Evolutionary conservation across 2,113 vertebrate genomes (phyloP).

Genomic region (Emydura subglobosa): DNA sequence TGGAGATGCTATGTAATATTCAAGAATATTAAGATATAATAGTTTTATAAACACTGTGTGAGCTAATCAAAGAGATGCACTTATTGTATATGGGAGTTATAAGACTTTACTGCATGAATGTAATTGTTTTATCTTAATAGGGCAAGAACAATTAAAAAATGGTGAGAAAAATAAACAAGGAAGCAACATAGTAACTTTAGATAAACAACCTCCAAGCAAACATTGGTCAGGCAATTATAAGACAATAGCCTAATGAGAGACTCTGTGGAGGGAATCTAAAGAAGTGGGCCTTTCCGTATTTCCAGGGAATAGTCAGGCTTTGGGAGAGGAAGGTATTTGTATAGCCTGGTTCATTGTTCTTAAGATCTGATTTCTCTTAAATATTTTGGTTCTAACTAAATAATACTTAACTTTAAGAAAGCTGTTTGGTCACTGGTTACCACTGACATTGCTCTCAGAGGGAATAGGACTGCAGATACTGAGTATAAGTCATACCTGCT

Average conservation of each 20-base stretch:
- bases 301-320: neutral
- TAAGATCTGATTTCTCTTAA: neutral
- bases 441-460: neutral
- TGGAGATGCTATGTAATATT: neutral
- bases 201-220: neutral
- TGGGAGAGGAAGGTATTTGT: neutral
- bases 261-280: neutral
- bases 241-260: neutral
- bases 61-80: neutral
- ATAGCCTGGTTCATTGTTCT: neutral
- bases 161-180: no score
- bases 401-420: neutral
- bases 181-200: neutral
- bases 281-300: neutral
- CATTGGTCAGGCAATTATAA: neutral
- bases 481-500: neutral
- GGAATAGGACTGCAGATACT: neutral
- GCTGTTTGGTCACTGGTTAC: neutral
- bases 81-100: no score
- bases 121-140: neutral
- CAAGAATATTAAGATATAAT: neutral
- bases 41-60: neutral
- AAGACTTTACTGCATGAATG: neutral
- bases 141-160: no score
- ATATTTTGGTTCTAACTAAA: neutral